Percentiles rank a stretch among this genome's conserved stretches.
Conservation (phyloP, 2,888 invertebrate genomes). For the Eristalis intricaria region DNA sequence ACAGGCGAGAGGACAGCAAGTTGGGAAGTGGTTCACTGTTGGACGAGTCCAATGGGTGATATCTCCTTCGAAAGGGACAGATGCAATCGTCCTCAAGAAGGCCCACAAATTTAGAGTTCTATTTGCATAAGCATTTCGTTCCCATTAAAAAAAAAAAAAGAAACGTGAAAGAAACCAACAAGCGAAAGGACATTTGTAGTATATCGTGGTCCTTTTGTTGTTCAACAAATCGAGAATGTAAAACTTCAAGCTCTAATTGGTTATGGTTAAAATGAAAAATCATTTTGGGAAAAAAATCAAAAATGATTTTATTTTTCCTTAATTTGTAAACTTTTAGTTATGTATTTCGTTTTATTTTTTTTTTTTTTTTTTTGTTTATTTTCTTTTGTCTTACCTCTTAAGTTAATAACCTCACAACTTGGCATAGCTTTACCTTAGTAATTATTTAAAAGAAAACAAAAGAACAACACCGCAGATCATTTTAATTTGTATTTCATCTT, state of each 20-base stretch:
- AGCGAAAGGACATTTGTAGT: conserved; percentile 26
- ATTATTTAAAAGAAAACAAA: conserved; percentile 46
- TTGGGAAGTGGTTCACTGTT: neutral
- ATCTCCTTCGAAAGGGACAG: conserved; percentile 56
- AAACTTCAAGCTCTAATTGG: conserved; percentile 57
- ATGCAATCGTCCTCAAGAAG: conserved; percentile 66
- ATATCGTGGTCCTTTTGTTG: conserved; percentile 23
- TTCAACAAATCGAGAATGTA: conserved; percentile 6
- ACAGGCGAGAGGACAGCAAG: neutral
- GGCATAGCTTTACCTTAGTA: conserved; percentile 78
- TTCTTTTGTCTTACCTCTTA: conserved; percentile 23
- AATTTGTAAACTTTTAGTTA: conserved; percentile 56
- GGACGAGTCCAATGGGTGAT: neutral
- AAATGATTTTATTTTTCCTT: conserved; percentile 66
- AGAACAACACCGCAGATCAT: conserved; percentile 60
- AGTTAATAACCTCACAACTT: conserved; percentile 75
- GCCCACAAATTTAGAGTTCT: neutral
- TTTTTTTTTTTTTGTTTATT: neutral
- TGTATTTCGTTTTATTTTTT: neutral
- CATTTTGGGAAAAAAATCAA: conserved; percentile 19
- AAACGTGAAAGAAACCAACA: neutral
- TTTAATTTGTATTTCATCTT: conserved; percentile 42
- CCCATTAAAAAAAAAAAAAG: neutral
- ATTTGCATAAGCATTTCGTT: conserved; percentile 58
- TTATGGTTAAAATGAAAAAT: conserved; percentile 69